Conservation (phyloP, 2,797 vertebrate genomes). For the Novumbra hubbsi region DNA sequence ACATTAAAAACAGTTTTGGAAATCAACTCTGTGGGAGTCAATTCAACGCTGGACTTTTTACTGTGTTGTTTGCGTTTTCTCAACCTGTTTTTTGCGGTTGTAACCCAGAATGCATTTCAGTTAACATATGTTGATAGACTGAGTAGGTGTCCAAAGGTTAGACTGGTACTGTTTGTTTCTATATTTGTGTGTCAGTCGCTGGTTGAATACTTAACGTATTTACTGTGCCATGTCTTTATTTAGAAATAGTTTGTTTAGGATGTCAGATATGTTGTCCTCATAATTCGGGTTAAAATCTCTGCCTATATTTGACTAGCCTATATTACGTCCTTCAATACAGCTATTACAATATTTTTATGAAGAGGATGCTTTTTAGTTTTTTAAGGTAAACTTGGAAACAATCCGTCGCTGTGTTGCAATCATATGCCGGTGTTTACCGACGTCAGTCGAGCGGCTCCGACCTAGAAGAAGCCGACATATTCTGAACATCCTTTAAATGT, state of each 20-base stretch:
- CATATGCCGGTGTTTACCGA: conserved; percentile 64
- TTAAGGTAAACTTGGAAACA: neutral
- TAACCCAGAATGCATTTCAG: no score
- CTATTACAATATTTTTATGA: neutral
- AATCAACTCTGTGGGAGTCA: no score
- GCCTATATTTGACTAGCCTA: neutral
- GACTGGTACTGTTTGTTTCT: no score
- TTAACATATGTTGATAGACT: no score
- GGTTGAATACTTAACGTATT: neutral
- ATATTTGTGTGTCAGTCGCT: neutral
- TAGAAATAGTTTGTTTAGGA: neutral
- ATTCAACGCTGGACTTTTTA: no score
- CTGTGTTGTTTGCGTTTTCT: no score
- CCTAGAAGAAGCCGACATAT: conserved; percentile 55
- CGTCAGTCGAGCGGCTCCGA: conserved; percentile 67
- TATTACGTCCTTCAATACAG: neutral
- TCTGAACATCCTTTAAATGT: conserved; percentile 70
- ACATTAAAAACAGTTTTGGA: no score
- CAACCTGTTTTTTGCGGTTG: no score
- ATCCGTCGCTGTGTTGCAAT: neutral
- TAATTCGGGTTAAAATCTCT: neutral
- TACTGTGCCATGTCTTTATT: neutral
- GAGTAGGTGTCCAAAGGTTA: no score
- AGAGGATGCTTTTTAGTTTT: neutral
- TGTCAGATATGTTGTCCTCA: neutral